Conservation (phyloP, 1,140 invertebrate genomes). For the Macrobrachium nipponense region DNA sequence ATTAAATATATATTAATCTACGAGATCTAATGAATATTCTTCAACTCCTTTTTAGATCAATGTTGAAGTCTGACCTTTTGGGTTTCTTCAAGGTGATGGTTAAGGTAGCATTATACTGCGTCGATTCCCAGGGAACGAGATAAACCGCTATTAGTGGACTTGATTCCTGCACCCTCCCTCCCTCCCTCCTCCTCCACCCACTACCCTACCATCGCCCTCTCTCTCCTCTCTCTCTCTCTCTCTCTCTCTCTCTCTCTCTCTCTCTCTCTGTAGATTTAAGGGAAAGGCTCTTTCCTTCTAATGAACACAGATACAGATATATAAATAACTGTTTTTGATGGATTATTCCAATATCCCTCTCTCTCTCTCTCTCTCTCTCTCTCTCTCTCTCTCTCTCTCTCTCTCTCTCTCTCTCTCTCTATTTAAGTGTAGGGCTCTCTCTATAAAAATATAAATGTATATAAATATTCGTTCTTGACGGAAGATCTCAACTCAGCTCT, state of each 20-base stretch:
- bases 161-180: not conserved
- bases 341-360: too few species aligned
- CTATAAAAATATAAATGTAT: too few species aligned
- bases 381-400: not conserved
- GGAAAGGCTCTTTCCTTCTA: not conserved
- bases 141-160: not conserved
- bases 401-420: too few species aligned
- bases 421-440: too few species aligned
- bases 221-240: slow-evolving; percentile 29
- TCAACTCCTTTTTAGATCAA: too few species aligned
- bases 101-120: not conserved
- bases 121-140: not conserved
- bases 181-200: not conserved
- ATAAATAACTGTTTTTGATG: too few species aligned
- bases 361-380: not conserved
- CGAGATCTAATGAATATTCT: too few species aligned
- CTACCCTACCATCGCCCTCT: not conserved
- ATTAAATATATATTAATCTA: too few species aligned
- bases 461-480: too few species aligned
- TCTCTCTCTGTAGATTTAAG: not conserved
- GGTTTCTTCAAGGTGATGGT: too few species aligned
- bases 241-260: slow-evolving; percentile 28
- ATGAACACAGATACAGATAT: too few species aligned
- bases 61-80: too few species aligned
- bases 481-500: not conserved